A percentile compares a stretch with the other conserved stretches of the same genome.
Conservation (phyloP, 2,888 invertebrate genomes). For the Taphrorychus bicolor region DNA sequence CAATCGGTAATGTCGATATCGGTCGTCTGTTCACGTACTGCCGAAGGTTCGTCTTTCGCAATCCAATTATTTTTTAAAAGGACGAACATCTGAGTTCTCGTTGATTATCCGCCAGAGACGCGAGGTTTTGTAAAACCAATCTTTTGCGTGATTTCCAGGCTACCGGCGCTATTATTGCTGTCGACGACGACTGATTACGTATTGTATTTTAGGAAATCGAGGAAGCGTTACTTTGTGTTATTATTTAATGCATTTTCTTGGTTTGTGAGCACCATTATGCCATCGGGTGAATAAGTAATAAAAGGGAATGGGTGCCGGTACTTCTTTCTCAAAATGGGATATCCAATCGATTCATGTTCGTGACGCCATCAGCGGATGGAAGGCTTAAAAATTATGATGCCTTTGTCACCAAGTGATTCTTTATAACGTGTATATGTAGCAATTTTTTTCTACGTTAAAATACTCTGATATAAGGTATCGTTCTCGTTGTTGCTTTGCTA, state of each 20-base stretch:
- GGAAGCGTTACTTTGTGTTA: background rate
- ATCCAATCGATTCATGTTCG: no score
- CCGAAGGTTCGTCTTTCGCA: conserved; percentile 27
- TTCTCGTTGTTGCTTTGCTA: no score
- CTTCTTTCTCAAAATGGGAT: background rate
- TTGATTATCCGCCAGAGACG: conserved; percentile 33
- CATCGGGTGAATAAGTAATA: background rate
- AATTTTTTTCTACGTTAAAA: no score
- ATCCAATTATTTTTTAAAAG: conserved; percentile 40
- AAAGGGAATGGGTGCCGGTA: background rate
- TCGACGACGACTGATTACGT: background rate
- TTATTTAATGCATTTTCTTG: background rate
- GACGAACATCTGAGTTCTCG: conserved; percentile 35
- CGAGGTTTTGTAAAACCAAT: conserved; percentile 39
- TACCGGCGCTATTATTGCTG: conserved; percentile 30
- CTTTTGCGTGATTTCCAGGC: conserved; percentile 40
- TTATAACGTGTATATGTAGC: no score
- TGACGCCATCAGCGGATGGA: no score
- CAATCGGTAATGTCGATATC: conserved; percentile 7
- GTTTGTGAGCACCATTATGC: background rate
- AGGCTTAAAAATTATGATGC: no score
- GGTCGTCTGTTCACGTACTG: conserved; percentile 28
- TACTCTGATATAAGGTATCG: no score
- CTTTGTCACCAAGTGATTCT: no score
- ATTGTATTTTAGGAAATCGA: background rate